phyloP scores from a whole-genome alignment of 2,888 invertebrate genomes.

The Crepidodera aurea region DNA sequence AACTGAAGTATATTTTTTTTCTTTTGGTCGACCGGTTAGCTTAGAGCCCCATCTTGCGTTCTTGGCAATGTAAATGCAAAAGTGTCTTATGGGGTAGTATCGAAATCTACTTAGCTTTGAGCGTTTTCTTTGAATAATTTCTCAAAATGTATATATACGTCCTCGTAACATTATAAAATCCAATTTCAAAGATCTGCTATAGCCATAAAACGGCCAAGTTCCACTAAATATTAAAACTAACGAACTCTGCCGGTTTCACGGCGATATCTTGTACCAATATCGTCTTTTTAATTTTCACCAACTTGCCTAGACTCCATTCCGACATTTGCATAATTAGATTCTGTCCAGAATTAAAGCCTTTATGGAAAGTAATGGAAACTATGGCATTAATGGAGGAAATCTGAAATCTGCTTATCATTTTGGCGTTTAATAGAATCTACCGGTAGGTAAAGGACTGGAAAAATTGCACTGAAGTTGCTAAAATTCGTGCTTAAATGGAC shows the following conservation, averaged over 20 bases:
- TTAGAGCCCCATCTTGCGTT: too few relatives aligned
- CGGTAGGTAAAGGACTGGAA: background rate
- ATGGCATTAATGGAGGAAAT: conserved; percentile 40
- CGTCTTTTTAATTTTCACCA: conserved; percentile 22
- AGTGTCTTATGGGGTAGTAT: too few relatives aligned
- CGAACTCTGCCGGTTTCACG: background rate
- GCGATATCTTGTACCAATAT: conserved; percentile 5
- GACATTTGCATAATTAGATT: conserved; percentile 39
- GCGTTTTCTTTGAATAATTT: too few relatives aligned
- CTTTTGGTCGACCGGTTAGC: too few relatives aligned
- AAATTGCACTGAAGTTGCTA: background rate
- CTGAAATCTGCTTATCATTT: conserved; percentile 42
- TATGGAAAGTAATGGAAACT: conserved; percentile 36
- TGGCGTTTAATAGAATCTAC: conserved; percentile 40
- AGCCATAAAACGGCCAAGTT: background rate
- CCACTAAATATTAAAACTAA: background rate
- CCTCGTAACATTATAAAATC: background rate
- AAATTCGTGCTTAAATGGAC: background rate
- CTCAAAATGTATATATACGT: too few relatives aligned
- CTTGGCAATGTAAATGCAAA: too few relatives aligned
- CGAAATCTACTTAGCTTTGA: too few relatives aligned
- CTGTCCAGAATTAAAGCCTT: conserved; percentile 28
- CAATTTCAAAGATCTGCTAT: background rate
- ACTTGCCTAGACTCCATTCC: conserved; percentile 23
- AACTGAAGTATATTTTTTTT: too few relatives aligned